A percentile compares a stretch with the other conserved stretches of the same genome.
phyloP scores from a whole-genome alignment of 92 coral and sea anemone species.

The Siderastrea siderea region DNA sequence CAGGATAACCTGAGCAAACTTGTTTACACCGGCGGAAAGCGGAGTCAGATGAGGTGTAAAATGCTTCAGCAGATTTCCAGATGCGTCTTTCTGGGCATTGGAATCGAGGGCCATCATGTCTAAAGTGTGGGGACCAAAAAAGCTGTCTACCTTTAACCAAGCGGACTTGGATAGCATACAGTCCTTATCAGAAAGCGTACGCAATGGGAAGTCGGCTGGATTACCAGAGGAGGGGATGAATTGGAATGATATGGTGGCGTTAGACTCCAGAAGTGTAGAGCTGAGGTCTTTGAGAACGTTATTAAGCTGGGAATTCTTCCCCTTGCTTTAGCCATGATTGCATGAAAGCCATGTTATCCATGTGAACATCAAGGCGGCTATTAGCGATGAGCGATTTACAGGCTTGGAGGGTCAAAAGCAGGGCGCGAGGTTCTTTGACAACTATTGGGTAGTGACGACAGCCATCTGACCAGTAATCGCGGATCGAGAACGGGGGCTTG shows the following conservation, averaged over 20 bases:
- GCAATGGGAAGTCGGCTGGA: conserved; percentile 7
- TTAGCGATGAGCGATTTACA: too few relatives aligned
- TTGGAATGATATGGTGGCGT: conserved; percentile 17
- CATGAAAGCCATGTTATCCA: too few relatives aligned
- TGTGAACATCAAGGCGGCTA: too few relatives aligned
- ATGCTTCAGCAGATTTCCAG: neutral
- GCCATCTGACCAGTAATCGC: conserved; percentile 22
- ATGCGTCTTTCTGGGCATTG: conserved; percentile 14
- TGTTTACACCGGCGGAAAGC: conserved; percentile 10
- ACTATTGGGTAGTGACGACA: neutral
- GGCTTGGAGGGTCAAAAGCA: neutral
- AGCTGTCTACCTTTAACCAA: neutral
- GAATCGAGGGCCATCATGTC: conserved; percentile 35
- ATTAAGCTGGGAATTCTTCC: conserved; percentile 11
- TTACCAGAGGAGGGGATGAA: neutral
- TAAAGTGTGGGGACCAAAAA: conserved; percentile 12
- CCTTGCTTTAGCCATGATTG: neutral
- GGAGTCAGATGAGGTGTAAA: neutral
- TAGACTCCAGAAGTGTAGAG: neutral
- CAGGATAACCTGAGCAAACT: conserved; percentile 7
- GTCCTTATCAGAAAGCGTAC: neutral
- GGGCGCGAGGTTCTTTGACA: neutral
- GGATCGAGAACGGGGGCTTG: neutral
- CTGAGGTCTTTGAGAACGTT: neutral
- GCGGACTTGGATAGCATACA: conserved; percentile 10